Evolutionary conservation across 2,888 invertebrate species (phyloP), one percentile per base, ranked within the genome.

Genomic region (Pristionchus arcanus): DNA sequence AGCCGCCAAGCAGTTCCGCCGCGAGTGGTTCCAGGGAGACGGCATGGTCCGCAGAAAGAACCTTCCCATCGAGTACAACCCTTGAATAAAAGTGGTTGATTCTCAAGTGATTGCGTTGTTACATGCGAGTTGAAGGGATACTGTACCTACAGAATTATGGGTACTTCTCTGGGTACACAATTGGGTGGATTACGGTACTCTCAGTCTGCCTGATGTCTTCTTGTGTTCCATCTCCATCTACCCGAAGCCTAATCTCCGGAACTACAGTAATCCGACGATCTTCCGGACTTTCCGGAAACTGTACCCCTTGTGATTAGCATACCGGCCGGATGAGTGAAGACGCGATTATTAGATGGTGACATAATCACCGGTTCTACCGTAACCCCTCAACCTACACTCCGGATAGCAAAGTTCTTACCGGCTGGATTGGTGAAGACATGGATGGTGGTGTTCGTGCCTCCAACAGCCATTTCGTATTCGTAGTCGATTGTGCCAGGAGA

Each of bases 1-100:
- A 25, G 92, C 92, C 77, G 92, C 93, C 91, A 92, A 92, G 90
- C 91, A 91, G 90, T 92, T 92, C 93, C 92, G 91, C 83, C 92
- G 93, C 89, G 93, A 93, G 90, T 49, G 42, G 42, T 49, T 49
- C 42, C 42, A 49, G 42, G 42, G 42, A 7, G 42, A 49, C 42
- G 42, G 42, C 42, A 49, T 49, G 42, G 42, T 49, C 42, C 42
- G 42, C 42, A 49, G 42, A 49, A 49, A 49, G 42, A 49, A 49
- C 42, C 42, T 49, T 13, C 42, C 42, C 42, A 49, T 49, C 11
- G 42, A 49, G 42, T 49, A 49, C 42, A 49, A 49, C 42, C 55
- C 55, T 55, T 55, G 55, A 55, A 55, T 55, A 55, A 55, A 55
- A 11, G 55, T 55, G 55, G 55, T 55, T 55, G 55, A 55, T 55